A percentile compares a stretch with the other conserved stretches of the same genome.
These are phyloP conservation scores for Xylocampa areola DNA, from an alignment of 2,888 invertebrate species.

Conservation along the genomic window DNA sequence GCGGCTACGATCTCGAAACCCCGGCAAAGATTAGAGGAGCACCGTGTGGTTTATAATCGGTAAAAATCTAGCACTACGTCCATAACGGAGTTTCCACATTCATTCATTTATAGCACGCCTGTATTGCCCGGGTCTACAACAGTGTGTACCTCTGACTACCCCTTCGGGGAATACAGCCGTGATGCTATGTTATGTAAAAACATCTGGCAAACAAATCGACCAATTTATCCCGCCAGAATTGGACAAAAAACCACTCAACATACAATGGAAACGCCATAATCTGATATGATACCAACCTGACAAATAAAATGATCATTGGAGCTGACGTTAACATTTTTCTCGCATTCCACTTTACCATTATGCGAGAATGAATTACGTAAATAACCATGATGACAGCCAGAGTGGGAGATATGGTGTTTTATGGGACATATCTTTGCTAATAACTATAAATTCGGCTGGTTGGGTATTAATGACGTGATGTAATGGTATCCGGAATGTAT, in stretches of 20 bases:
- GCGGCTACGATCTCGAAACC: too few relatives aligned
- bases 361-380: conserved; percentile 39
- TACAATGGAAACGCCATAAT: conserved; percentile 2
- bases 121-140: too few relatives aligned
- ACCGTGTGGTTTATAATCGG: too few relatives aligned
- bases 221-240: conserved; percentile 21
- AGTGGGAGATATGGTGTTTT: conserved; percentile 32
- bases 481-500: conserved; percentile 13
- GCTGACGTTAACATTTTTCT: conserved; percentile 37
- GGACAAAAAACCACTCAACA: not conserved
- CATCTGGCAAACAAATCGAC: not conserved
- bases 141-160: too few relatives aligned
- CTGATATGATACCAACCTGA: conserved; percentile 17
- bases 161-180: too few relatives aligned
- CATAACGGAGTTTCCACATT: too few relatives aligned
- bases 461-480: not conserved
- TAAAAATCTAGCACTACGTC: too few relatives aligned
- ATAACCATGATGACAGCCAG: conserved; percentile 31
- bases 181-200: too few relatives aligned
- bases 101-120: too few relatives aligned
- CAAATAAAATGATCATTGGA: conserved; percentile 43
- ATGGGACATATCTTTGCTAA: conserved; percentile 22
- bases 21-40: too few relatives aligned
- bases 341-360: conserved; percentile 26
- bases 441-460: conserved; percentile 26